Conservation (phyloP, 2,113 vertebrate species). For the Labrus mixtus region DNA sequence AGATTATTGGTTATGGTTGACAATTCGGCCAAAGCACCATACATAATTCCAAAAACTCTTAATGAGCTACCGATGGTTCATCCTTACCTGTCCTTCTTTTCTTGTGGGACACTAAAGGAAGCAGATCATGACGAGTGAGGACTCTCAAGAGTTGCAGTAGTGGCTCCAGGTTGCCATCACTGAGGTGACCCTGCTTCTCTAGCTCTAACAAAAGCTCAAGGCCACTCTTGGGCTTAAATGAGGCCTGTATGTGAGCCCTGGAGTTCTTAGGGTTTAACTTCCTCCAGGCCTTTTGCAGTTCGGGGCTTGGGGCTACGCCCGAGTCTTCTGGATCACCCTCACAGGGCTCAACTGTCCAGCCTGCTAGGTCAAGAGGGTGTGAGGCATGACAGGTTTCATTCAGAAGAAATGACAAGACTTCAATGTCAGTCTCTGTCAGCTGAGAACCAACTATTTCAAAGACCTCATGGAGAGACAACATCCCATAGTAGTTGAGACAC, state of each 20-base stretch:
- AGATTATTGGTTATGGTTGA: neutral
- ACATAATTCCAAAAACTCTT: neutral
- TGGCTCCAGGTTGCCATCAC: constrained; percentile 87
- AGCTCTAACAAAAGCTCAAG: constrained; percentile 88
- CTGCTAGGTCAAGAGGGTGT: constrained; percentile 84
- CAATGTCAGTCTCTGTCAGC: constrained; percentile 88
- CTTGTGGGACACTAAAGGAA: constrained; percentile 88
- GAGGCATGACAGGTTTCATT: constrained; percentile 83
- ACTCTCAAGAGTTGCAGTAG: constrained; percentile 89
- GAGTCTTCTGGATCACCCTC: constrained; percentile 54
- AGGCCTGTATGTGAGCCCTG: constrained; percentile 36
- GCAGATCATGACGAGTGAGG: constrained; percentile 90
- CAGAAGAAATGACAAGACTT: constrained; percentile 89
- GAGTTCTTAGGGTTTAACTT: constrained; percentile 49
- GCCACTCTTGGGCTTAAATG: constrained; percentile 83
- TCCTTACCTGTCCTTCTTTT: constrained; percentile 87
- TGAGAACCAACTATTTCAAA: constrained; percentile 91
- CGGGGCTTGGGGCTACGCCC: constrained; percentile 60
- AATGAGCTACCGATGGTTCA: neutral
- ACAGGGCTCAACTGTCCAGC: constrained; percentile 76
- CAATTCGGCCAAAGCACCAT: neutral
- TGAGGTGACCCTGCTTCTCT: constrained; percentile 87
- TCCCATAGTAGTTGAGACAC: constrained; percentile 89
- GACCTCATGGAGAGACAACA: constrained; percentile 90
- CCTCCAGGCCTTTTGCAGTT: constrained; percentile 80